Evolutionary conservation across 2,113 vertebrate genomes (phyloP).

Genomic region (Oncorhynchus tshawytscha): DNA sequence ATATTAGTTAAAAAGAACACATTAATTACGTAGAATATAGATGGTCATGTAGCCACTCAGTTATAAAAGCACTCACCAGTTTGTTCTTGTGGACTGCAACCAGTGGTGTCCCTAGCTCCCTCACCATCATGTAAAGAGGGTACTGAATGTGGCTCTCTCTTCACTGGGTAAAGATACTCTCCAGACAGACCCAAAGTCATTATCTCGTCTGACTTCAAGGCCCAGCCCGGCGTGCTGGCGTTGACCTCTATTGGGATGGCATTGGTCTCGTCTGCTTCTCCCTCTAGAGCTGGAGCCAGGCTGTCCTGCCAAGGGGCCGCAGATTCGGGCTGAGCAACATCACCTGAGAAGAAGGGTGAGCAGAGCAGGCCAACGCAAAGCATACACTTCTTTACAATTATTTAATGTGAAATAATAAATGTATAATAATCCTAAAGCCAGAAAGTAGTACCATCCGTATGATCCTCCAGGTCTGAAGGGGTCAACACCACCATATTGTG

Average conservation of each 20-base stretch:
- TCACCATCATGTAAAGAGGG: constrained; percentile 25
- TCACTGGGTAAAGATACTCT: constrained; percentile 54
- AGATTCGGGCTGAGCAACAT: constrained; percentile 15
- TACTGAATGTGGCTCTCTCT: constrained; percentile 34
- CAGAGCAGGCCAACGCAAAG: neutral
- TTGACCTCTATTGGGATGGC: constrained; percentile 18
- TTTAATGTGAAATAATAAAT: too few species aligned
- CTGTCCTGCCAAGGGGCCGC: constrained; percentile 27
- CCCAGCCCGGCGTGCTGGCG: constrained; percentile 30
- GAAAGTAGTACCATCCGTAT: constrained; percentile 38
- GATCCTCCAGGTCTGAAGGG: constrained; percentile 43
- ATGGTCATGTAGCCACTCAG: too few species aligned
- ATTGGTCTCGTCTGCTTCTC: constrained; percentile 24
- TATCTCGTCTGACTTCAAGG: constrained; percentile 40
- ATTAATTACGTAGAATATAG: too few species aligned
- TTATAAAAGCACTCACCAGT: constrained; percentile 22
- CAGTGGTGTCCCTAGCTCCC: constrained; percentile 21
- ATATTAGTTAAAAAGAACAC: too few species aligned
- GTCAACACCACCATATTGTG: constrained; percentile 36
- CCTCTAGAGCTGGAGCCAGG: constrained; percentile 26
- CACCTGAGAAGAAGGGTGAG: constrained; percentile 21
- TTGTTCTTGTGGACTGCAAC: constrained; percentile 26
- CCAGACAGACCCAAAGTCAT: constrained; percentile 52
- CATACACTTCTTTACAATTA: too few species aligned
- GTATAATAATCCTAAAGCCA: neutral